Base-by-base conservation (phyloP, 1,140 invertebrate genomes). In the Drosophila rhopaloa region DNA sequence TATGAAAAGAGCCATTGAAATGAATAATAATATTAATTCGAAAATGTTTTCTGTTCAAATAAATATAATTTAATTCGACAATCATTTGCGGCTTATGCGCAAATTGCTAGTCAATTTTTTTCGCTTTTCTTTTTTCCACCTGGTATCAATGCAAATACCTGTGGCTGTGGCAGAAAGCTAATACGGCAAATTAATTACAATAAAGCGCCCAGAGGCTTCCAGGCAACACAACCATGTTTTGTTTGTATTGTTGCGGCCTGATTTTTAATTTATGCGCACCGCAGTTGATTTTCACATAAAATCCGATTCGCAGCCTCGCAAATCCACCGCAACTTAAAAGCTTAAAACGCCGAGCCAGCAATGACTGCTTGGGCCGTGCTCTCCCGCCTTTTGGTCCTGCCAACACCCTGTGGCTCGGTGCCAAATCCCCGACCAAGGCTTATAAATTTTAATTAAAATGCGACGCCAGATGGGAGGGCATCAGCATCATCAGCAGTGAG, bases 381-480 rank as follows among this genome's bases (percentile, higher is more conserved):
- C 37, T 32, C 44, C 37, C 24, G 27, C 13, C 24, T 27, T 47
- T 19, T 40, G 43, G 14, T 73, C 46, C 75, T 66, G 60, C 48
- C 59, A 29, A 37, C 63, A 56, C 61, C 56, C 57, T 58, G 56
- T 43, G 47, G 50, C 56, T 47, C 55, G 61, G 53, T 74, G 79
- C 83, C 79, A 88, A 86, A 86, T 88, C 83, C 83, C 84, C 76
- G 58, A 66, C 83, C 72, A 76, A 83, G 83, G 83, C 83, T 88
- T 88, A 88, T 88, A 88, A 88, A 88, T 88, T 88, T 88, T 88
- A 88, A 88, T 88, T 88, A 88, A 88, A 88, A 88, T 71, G 83
- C 83, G 67, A 57, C 65, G 40, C 65, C 74, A 78, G 57, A 59
- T 62, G 60, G 54, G 60, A 60, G 41, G 29, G 29, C 29, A 32